Percentiles rank a stretch among this genome's conserved stretches.
Evolutionary conservation across 2,113 vertebrate genomes (phyloP).

Genomic region (Puffinus mauretanicus): DNA sequence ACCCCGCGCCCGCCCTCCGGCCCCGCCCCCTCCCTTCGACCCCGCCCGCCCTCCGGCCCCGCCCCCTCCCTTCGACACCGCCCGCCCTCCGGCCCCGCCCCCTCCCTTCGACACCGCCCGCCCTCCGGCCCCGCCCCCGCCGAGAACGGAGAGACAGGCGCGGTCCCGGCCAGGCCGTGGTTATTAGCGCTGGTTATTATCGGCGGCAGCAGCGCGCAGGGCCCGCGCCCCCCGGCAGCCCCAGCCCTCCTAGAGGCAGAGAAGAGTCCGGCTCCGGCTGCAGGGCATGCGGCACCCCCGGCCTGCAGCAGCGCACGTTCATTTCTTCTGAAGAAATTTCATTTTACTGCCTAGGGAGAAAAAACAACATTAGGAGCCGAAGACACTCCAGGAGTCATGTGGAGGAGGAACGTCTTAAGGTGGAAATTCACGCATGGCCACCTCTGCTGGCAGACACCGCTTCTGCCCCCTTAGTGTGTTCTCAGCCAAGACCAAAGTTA

Average conservation of each 20-base stretch:
- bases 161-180: neutral
- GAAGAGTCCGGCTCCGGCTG: neutral
- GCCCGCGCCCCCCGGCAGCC: neutral
- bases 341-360: conserved; percentile 74
- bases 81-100: too few relatives aligned
- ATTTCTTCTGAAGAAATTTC: conserved; percentile 78
- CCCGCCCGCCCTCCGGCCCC: too few relatives aligned
- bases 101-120: too few relatives aligned
- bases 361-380: neutral
- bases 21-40: too few relatives aligned
- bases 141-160: neutral
- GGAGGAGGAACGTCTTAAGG: neutral
- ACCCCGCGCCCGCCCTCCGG: too few relatives aligned
- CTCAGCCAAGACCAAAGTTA: too few relatives aligned
- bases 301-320: neutral
- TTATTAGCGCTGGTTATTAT: neutral
- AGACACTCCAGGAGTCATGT: neutral
- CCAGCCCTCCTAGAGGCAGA: neutral
- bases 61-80: too few relatives aligned
- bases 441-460: too few relatives aligned
- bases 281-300: accelerated
- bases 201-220: neutral
- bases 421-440: neutral
- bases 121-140: too few relatives aligned
- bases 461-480: accelerated